A percentile compares a stretch with the other conserved stretches of the same genome.
Conservation (phyloP, 2,888 invertebrate genomes). For the Listrodromus nycthemerus region DNA sequence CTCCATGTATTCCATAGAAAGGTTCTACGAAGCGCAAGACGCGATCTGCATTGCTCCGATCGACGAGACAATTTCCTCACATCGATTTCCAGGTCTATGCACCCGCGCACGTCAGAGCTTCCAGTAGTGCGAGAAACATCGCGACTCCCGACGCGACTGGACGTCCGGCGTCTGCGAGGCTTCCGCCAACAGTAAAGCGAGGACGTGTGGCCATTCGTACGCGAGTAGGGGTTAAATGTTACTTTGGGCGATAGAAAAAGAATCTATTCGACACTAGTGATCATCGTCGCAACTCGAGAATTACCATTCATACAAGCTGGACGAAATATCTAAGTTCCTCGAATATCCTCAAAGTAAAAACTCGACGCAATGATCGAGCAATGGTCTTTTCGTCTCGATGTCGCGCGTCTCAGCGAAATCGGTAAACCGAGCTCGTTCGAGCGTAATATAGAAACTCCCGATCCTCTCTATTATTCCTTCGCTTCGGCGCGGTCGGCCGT, state of each 20-base stretch:
- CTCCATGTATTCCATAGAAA: constrained; percentile 49
- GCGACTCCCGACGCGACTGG: constrained; percentile 55
- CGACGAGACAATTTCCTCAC: constrained; percentile 79
- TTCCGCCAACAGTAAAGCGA: constrained; percentile 73
- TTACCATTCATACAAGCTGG: not conserved
- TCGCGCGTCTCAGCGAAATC: constrained; percentile 11
- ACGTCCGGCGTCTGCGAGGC: constrained; percentile 78
- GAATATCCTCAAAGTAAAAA: not conserved
- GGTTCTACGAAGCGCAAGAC: constrained; percentile 79
- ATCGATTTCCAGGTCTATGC: constrained; percentile 63
- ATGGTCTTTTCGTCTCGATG: not conserved
- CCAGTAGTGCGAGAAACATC: constrained; percentile 52
- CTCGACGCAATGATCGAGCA: not conserved
- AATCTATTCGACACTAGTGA: not conserved
- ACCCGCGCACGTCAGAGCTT: constrained; percentile 53
- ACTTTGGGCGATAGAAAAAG: constrained; percentile 22
- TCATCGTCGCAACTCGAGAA: not conserved
- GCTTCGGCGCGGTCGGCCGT: constrained; percentile 2
- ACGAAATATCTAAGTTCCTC: not conserved
- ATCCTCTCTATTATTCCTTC: constrained; percentile 35
- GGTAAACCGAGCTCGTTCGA: constrained; percentile 10
- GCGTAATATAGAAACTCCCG: not conserved
- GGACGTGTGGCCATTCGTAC: constrained; percentile 60
- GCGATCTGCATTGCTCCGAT: constrained; percentile 78
- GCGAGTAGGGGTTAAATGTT: constrained; percentile 10